Evolutionary conservation across 2,888 invertebrate species (phyloP), one percentile per base, ranked within the genome.

Genomic region (Antheraea assamensis): DNA sequence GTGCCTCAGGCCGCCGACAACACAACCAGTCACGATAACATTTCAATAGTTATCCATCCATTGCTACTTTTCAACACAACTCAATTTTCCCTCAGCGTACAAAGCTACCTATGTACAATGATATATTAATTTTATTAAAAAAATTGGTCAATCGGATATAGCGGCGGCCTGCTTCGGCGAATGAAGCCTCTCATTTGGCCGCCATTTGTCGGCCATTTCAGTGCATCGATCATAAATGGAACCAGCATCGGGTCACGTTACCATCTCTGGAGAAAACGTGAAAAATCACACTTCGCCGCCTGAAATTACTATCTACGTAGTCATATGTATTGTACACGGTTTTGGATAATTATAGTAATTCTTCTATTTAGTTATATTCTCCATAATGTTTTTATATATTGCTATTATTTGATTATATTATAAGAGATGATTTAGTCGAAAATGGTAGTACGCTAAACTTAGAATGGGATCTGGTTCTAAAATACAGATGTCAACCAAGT

Each of bases 131-230:
- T 81, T 75, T 78, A 77, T 83, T 84, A 85, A 83, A 84, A 85
- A 90, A 89, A 86, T 85, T 85, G 85, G 83, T 83, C 85, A 85
- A 85, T 86, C 86, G 87, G 89, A 88, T 87, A 83, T 86, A 88
- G 87, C 87, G 85, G 87, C 87, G 89, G 87, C 87, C 90, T 87
- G 88, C 87, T 87, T 88, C 91, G 92, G 91, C 90, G 88, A 87
- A 87, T 88, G 90, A 92, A 94, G 92, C 93, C 94, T 94, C 94
- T 94, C 93, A 94, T 94, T 94, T 94, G 92, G 89, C 91, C 89
- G 92, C 94, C 91, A 94, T 94, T 94, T 94, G 94, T 92, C 93
- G 94, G 93, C 91, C 94, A 93, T 94, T 94, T 92, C 93, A 91
- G 93, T 93, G 91, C 89, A 91, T 92, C 90, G 91, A 92, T 94